Evolutionary conservation across 2,113 vertebrate species (phyloP), one percentile per base, ranked within the genome.

Genomic region (Erinaceus europaeus): DNA sequence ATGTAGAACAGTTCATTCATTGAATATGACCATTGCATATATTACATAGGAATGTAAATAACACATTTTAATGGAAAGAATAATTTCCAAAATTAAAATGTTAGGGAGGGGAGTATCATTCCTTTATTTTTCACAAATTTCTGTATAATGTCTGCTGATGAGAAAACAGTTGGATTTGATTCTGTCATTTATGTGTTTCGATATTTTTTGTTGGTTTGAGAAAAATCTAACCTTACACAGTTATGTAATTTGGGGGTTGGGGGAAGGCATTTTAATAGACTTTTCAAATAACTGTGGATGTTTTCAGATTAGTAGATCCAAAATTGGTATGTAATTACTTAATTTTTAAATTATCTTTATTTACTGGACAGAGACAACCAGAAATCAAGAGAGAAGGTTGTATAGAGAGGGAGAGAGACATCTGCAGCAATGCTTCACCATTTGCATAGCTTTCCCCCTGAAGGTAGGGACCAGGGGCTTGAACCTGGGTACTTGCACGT

Each of bases 21-120:
- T 78, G 20, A 57, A 53, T 78, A 62, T 62, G 77, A n/a, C 52
- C 59, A 17, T 27, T 21, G 67, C 71, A 42, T 76, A 15, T 11
- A 52, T 73, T 42, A 20, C 9, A 23, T 48, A 13, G 27, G 46
- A 62, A 40, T 11, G 42, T 29, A 50, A 52, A 55, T 32, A 78
- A 61, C 8, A 32, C 65, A 38, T 29, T 72, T 77, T 82, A n/a
- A 61, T 71, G 32, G 84, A 86, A 76, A 62, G 29, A 3, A 57
- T 59, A 44, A 80, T 93, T 75, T 81, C 69, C 29, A 32, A 80
- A 80, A 62, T 46, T 6, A 50, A 42, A 79, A 85, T 55, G 64
- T 50, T 34, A 20, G 46, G 62, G 79, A 81, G 9, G 21, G 1
- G 38, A 69, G 13, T 4, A 32, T 46, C 61, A 12, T n/a, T 84